A percentile compares a stretch with the other conserved stretches of the same genome.
Conservation (phyloP, 2,797 vertebrate genomes). For the Selene dorsalis region DNA sequence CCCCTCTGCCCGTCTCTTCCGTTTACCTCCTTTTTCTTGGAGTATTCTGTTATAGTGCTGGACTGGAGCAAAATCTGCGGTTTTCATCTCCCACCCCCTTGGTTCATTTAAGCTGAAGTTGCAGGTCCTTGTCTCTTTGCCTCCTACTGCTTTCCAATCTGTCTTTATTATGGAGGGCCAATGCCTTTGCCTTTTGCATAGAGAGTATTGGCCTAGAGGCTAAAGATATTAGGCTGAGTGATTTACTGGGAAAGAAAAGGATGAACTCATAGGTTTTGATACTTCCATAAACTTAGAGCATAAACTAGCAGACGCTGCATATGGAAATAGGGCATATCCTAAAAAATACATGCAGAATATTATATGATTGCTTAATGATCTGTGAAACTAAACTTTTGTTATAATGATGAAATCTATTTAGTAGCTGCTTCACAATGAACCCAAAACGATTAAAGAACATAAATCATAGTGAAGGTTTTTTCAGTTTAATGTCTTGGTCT, state of each 20-base stretch:
- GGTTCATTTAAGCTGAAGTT: slow-evolving; percentile 80
- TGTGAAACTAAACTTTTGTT: slow-evolving; percentile 64
- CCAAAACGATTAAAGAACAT: slow-evolving; percentile 54
- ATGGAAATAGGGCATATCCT: slow-evolving; percentile 18
- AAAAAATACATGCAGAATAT: slow-evolving; percentile 47
- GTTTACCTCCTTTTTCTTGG: slow-evolving; percentile 59
- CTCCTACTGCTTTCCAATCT: slow-evolving; percentile 80
- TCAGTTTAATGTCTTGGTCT: slow-evolving; percentile 25
- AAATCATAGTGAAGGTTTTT: slow-evolving; percentile 50
- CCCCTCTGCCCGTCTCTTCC: slow-evolving; percentile 36
- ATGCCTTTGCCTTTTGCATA: slow-evolving; percentile 65
- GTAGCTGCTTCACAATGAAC: slow-evolving; percentile 40
- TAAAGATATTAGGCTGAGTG: slow-evolving; percentile 66
- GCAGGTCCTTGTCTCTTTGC: slow-evolving; percentile 78
- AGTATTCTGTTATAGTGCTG: slow-evolving; percentile 69
- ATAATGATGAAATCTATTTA: slow-evolving; percentile 58
- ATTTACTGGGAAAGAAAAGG: slow-evolving; percentile 55
- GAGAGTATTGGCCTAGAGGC: slow-evolving; percentile 59
- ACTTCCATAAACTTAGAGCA: slow-evolving; percentile 60
- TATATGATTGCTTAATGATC: slow-evolving; percentile 60
- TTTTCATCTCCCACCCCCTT: slow-evolving; percentile 61
- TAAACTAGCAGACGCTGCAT: not conserved
- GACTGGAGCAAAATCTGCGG: slow-evolving; percentile 66
- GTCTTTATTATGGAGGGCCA: slow-evolving; percentile 74
- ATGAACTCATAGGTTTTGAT: slow-evolving; percentile 56